Percentiles rank a stretch among this genome's conserved stretches.
Evolutionary conservation across 1,140 invertebrate species (phyloP).

Genomic region (Cataglyphis hispanica): DNA sequence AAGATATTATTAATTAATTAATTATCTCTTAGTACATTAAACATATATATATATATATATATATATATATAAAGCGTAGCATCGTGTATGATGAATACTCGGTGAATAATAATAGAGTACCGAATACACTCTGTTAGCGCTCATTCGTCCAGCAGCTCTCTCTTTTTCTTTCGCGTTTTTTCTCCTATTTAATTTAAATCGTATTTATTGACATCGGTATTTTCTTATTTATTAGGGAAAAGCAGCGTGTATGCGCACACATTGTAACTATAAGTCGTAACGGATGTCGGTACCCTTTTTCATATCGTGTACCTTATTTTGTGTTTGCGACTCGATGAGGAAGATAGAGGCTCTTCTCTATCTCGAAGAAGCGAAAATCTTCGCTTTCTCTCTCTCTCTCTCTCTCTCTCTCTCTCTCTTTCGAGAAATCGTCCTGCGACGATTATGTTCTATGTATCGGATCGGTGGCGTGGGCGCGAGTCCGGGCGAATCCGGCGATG

Average conservation of each 20-base stretch:
- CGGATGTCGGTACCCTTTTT: background rate
- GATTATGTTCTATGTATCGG: background rate
- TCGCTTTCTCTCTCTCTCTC: background rate
- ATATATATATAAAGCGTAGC: conserved; percentile 29
- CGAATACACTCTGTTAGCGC: background rate
- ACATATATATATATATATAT: background rate
- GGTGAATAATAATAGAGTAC: conserved; percentile 15
- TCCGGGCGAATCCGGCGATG: conserved; percentile 74
- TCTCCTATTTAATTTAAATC: conserved; percentile 40
- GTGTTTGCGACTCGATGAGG: background rate
- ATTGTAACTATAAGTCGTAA: conserved; percentile 6
- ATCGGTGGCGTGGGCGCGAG: conserved; percentile 69
- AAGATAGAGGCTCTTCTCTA: no score
- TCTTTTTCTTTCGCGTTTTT: conserved; percentile 31
- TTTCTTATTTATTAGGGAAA: conserved; percentile 70
- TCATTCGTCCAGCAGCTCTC: conserved; percentile 5
- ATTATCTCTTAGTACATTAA: conserved; percentile 10
- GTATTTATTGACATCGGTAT: conserved; percentile 67
- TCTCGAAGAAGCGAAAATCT: conserved; percentile 7
- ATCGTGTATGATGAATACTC: conserved; percentile 60
- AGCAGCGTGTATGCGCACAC: background rate
- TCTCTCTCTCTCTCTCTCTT: background rate
- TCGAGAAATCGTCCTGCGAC: background rate
- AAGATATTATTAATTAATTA: conserved; percentile 47
- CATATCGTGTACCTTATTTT: background rate